phyloP scores from a whole-genome alignment of 1,140 invertebrate genomes.

The Drosophila arawakana region DNA sequence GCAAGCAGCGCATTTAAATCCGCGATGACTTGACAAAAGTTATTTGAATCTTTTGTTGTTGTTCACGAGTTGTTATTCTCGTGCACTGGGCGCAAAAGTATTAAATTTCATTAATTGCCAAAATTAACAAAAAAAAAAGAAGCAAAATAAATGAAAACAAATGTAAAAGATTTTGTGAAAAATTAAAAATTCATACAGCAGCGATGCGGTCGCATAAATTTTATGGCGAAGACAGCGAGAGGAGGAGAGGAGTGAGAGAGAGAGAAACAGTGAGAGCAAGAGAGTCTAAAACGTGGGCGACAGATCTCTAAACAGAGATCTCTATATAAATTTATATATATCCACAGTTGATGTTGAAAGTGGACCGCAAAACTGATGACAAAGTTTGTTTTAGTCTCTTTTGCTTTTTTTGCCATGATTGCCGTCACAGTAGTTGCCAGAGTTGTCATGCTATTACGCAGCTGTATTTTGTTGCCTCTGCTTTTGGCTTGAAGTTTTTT shows the following conservation, averaged over 20 bases:
- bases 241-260: conserved; percentile 20
- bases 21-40: conserved; percentile 48
- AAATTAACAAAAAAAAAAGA: conserved; percentile 54
- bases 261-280: conserved; percentile 14
- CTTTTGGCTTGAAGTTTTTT: conserved; percentile 1
- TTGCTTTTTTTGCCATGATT: conserved; percentile 34
- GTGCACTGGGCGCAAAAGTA: conserved; percentile 70
- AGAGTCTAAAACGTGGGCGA: conserved; percentile 57
- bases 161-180: conserved; percentile 48
- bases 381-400: conserved; percentile 13
- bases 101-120: conserved; percentile 83
- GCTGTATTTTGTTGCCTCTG: not conserved
- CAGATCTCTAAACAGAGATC: conserved; percentile 27
- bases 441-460: conserved; percentile 33
- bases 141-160: conserved; percentile 9
- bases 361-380: conserved; percentile 64
- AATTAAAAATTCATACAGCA: conserved; percentile 81
- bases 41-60: conserved; percentile 12
- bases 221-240: conserved; percentile 37
- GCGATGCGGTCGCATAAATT: conserved; percentile 80
- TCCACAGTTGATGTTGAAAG: conserved; percentile 57
- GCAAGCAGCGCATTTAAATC: conserved; percentile 17
- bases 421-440: conserved; percentile 28
- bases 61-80: not conserved
- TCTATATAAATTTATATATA: conserved; percentile 14